phyloP scores from a whole-genome alignment of 2,888 invertebrate genomes.

The Brachyopa scutellaris region DNA sequence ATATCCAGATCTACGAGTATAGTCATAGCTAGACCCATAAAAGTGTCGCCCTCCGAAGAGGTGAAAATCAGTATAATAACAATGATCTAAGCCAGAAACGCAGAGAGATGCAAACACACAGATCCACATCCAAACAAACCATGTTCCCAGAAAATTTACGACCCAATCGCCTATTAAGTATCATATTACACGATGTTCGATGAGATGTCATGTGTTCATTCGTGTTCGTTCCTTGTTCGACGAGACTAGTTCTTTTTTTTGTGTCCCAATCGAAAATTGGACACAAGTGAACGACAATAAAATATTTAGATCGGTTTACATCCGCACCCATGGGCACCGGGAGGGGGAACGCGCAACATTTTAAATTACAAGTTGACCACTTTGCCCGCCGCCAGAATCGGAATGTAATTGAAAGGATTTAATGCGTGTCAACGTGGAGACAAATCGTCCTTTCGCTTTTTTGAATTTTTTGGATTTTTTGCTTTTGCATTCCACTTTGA shows the following conservation, averaged over 20 bases:
- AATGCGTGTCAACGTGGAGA: slow-evolving; percentile 54
- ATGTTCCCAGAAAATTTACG: slow-evolving; percentile 75
- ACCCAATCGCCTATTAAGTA: slow-evolving; percentile 75
- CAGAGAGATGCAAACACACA: slow-evolving; percentile 11
- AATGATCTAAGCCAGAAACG: slow-evolving; percentile 49
- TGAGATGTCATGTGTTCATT: slow-evolving; percentile 74
- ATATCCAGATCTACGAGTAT: not conserved
- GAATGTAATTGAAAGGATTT: slow-evolving; percentile 69
- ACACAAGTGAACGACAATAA: slow-evolving; percentile 72
- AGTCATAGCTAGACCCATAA: slow-evolving; percentile 40
- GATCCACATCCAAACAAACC: slow-evolving; percentile 53
- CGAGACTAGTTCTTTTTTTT: slow-evolving; percentile 46
- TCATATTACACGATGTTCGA: slow-evolving; percentile 75
- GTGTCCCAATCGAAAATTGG: slow-evolving; percentile 68
- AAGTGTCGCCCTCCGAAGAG: slow-evolving; percentile 50
- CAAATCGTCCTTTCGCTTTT: slow-evolving; percentile 69
- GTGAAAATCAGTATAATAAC: slow-evolving; percentile 53
- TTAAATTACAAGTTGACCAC: slow-evolving; percentile 69
- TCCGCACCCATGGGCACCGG: slow-evolving; percentile 39
- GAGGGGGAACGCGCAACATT: slow-evolving; percentile 45
- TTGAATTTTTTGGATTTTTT: not conserved
- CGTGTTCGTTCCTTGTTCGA: slow-evolving; percentile 69
- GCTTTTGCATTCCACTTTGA: slow-evolving; percentile 47
- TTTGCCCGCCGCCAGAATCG: slow-evolving; percentile 65
- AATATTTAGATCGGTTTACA: slow-evolving; percentile 74